Evolutionary conservation across 2,797 vertebrate genomes (phyloP), one percentile per base, ranked within the genome.

Genomic region (Chrysocyon brachyurus): DNA sequence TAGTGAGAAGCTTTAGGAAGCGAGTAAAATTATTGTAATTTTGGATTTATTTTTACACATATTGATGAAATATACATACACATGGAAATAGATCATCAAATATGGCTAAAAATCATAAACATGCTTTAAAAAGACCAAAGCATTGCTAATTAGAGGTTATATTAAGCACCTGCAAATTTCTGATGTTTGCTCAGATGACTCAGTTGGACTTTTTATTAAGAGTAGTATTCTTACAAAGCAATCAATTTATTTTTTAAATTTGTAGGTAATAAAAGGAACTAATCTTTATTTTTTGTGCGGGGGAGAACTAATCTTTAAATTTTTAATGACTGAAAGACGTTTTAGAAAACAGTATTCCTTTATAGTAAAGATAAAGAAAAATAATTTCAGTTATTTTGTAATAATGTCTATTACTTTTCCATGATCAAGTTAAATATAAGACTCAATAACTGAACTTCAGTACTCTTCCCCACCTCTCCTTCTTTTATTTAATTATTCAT

Each of bases 391-490:
- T 88, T 78, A 78, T 33, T 94, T 64, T 40, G 8, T 75, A 83
- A 52, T 84, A 85, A 36, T 63, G 49, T 59, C n/a, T 81, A 86
- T 0, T 0, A 64, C n/a, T 78, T 92, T 57, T 36, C 16, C 3
- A 83, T 86, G 49, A 94, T 73, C 36, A 92, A 92, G 33, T 93
- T 87, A 96, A 87, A 66, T 22, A 19, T n/a, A 93, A 63, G 59
- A 78, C 40, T 66, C 79, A 89, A 49, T 54, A 87, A 40, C 0
- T 73, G 26, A 94, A 64, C 33, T 79, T 79, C 24, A 57, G 36
- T 79, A 63, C 24, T 64, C 40, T 57, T 78, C 24, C 26, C 33
- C 33, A 72, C 46, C 64, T 81, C 59, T 90, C 70, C 59, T 93
- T 83, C 28, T 24, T 46, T 56, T 22, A 79, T 75, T 75, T 94